Conservation (phyloP, 2,797 vertebrate species). For the Hyperoplus lanceolatus region DNA sequence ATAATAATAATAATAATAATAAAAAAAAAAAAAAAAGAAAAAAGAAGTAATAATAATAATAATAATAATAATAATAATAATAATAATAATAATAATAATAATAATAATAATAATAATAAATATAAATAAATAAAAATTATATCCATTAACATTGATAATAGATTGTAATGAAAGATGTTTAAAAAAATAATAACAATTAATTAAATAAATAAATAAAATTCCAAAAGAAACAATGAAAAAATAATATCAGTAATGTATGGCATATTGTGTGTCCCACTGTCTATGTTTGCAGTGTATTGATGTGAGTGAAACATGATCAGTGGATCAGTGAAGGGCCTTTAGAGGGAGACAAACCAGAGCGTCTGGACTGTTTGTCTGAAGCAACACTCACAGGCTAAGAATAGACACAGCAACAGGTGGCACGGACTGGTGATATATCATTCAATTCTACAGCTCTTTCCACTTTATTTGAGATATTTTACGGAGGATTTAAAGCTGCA, state of each 20-base stretch:
- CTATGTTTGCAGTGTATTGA: neutral
- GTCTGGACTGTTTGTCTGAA: constrained; percentile 6
- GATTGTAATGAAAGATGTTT: no score
- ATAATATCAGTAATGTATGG: no score
- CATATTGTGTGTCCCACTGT: neutral
- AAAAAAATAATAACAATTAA: no score
- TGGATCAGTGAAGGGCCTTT: constrained; percentile 48
- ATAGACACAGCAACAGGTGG: constrained; percentile 73
- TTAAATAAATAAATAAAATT: neutral
- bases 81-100: no score
- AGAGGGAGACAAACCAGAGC: constrained; percentile 76
- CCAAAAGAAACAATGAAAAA: constrained; percentile 7
- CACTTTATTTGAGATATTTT: constrained; percentile 55
- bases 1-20: no score
- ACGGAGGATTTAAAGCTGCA: constrained; percentile 41
- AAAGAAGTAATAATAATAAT: no score
- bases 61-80: no score
- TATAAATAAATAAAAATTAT: no score
- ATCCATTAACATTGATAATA: no score
- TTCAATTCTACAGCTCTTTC: constrained; percentile 57
- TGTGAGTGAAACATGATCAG: constrained; percentile 40
- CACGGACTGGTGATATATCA: constrained; percentile 42
- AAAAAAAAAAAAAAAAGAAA: no score
- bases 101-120: no score
- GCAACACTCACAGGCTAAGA: constrained; percentile 40